phyloP scores from a whole-genome alignment of 2,797 vertebrate species.

The Antennarius maculatus region DNA sequence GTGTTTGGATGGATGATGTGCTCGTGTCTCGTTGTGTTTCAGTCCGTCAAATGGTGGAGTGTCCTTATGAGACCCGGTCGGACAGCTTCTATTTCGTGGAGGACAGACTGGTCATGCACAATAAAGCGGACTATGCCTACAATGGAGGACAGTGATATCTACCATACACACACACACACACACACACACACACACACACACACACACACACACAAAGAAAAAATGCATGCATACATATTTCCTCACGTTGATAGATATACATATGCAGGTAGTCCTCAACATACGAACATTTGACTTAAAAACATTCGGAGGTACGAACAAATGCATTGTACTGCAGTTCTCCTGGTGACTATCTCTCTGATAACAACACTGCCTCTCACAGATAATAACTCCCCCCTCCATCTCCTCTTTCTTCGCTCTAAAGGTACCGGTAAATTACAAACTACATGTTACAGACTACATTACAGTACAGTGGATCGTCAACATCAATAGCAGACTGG shows the following conservation, averaged over 20 bases:
- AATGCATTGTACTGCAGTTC: no score
- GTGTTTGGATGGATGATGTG: not conserved
- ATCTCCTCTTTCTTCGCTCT: no score
- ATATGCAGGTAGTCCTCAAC: not conserved
- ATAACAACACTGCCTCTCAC: no score
- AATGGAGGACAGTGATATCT: constrained; percentile 84
- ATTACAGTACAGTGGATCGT: no score
- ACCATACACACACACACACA: constrained; percentile 26
- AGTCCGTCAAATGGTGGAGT: constrained; percentile 93
- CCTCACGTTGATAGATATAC: constrained; percentile 12
- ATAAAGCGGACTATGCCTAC: constrained; percentile 94
- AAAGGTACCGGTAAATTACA: no score
- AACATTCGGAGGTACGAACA: no score
- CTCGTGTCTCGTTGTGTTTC: constrained; percentile 55
- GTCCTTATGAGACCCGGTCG: constrained; percentile 91
- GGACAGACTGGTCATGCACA: constrained; percentile 95
- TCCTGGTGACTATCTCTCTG: no score
- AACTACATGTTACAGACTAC: no score
- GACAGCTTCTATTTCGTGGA: constrained; percentile 97
- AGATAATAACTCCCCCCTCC: no score
- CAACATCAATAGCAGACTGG: no score
- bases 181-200: constrained; percentile 12
- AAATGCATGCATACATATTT: constrained; percentile 10
- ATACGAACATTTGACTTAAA: no score
- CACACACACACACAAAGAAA: constrained; percentile 7